Evolutionary conservation across 2,797 vertebrate genomes (phyloP).

Genomic region (Argyrosomus regius): DNA sequence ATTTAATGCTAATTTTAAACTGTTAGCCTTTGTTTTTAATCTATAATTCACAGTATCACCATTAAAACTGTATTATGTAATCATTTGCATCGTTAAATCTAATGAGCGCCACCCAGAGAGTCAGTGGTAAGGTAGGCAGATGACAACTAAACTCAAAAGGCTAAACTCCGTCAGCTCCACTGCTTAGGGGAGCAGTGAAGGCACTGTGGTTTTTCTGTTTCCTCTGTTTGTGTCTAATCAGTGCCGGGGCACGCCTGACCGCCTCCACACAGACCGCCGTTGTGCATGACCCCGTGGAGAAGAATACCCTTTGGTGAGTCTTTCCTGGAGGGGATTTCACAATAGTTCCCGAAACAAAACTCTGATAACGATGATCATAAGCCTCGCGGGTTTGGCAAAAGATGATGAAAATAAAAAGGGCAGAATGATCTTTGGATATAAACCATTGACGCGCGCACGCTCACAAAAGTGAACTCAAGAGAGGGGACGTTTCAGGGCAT

Average conservation of each 20-base stretch:
- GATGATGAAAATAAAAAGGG: conserved; percentile 12
- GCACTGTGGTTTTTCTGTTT: conserved; percentile 76
- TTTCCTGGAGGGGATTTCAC: conserved; percentile 65
- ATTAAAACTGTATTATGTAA: background rate
- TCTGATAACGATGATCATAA: conserved; percentile 44
- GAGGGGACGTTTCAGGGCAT: conserved; percentile 64
- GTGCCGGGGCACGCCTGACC: conserved; percentile 71
- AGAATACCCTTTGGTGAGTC: conserved; percentile 60
- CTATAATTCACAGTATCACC: background rate
- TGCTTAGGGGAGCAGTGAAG: conserved; percentile 54
- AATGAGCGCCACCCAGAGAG: background rate
- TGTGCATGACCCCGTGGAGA: conserved; percentile 70
- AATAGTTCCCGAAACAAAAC: conserved; percentile 41
- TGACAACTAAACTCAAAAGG: conserved; percentile 31
- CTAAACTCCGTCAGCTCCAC: conserved; percentile 38
- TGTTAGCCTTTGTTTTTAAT: background rate
- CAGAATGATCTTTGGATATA: conserved; percentile 30
- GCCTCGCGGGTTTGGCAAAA: conserved; percentile 19
- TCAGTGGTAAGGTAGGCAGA: conserved; percentile 20
- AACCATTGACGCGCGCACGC: conserved; percentile 32
- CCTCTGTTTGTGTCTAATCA: conserved; percentile 79
- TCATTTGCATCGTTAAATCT: conserved; percentile 3
- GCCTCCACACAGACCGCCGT: conserved; percentile 72
- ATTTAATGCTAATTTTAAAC: background rate
- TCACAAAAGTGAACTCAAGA: conserved; percentile 54